These are phyloP conservation scores for Mormyrus iriodes DNA, from an alignment of 2,113 vertebrate species.

Conservation along the genomic window DNA sequence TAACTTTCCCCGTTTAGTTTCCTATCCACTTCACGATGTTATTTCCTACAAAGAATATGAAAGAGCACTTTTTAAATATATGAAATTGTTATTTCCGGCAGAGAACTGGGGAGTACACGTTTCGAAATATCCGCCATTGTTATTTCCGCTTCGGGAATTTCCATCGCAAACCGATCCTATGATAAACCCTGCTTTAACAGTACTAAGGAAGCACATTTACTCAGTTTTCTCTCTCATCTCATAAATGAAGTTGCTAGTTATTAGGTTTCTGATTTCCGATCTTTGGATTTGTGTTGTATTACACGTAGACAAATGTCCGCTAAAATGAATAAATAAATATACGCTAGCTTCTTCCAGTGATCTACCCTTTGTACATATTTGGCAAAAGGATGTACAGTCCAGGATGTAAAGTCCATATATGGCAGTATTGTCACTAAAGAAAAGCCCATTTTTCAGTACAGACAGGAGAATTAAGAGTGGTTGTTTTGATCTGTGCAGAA, in stretches of 20 bases:
- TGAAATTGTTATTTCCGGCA: background rate
- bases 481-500: background rate
- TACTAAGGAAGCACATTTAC: background rate
- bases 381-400: background rate
- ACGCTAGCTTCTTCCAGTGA: background rate
- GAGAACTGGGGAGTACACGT: background rate
- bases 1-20: background rate
- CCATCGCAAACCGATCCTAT: background rate
- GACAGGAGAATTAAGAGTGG: background rate
- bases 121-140: background rate
- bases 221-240: background rate
- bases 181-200: background rate
- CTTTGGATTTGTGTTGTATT: background rate
- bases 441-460: background rate
- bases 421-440: background rate
- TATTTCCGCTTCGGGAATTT: background rate
- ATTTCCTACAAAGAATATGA: background rate
- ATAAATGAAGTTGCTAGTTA: background rate
- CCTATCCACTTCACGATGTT: background rate
- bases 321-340: background rate
- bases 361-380: background rate
- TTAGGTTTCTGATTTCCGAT: background rate
- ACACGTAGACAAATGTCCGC: background rate
- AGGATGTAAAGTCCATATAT: background rate
- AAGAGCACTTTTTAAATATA: background rate